These are phyloP conservation scores for Bujurquina vittata DNA, from an alignment of 2,113 vertebrate species.

Conservation along the genomic window DNA sequence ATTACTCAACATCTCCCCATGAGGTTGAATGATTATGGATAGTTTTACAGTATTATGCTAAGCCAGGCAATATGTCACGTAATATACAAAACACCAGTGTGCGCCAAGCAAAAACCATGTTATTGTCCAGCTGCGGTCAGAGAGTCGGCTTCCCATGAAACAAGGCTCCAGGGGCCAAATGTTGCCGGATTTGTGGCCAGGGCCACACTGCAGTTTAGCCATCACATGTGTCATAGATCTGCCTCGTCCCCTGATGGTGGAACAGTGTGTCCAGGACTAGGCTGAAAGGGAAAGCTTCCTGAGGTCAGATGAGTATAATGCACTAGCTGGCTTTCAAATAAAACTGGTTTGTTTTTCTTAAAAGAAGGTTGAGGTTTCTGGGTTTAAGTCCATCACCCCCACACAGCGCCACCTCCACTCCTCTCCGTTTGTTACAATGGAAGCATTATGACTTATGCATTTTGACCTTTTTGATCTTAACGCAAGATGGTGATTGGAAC, in stretches of 20 bases:
- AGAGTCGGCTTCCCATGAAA: constrained; percentile 58
- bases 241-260: constrained; percentile 48
- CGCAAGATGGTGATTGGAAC: constrained; percentile 67
- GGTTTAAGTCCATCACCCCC: constrained; percentile 68
- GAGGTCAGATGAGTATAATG: constrained; percentile 73
- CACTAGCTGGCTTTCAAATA: constrained; percentile 70
- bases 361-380: constrained; percentile 77
- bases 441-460: constrained; percentile 58
- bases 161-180: constrained; percentile 52
- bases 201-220: constrained; percentile 63
- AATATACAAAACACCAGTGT: constrained; percentile 51
- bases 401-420: constrained; percentile 68
- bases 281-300: constrained; percentile 67
- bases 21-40: constrained; percentile 47
- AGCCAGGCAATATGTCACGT: constrained; percentile 61
- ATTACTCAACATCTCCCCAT: constrained; percentile 52
- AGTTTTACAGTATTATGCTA: constrained; percentile 51
- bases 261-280: constrained; percentile 63
- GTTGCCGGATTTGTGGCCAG: constrained; percentile 57
- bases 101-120: constrained; percentile 52
- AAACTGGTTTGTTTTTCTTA: constrained; percentile 77
- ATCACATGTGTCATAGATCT: constrained; percentile 60
- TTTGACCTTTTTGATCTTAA: constrained; percentile 70
- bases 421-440: constrained; percentile 67
- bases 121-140: constrained; percentile 59